phyloP scores from a whole-genome alignment of 2,888 invertebrate genomes.

The Melanchra persicariae region DNA sequence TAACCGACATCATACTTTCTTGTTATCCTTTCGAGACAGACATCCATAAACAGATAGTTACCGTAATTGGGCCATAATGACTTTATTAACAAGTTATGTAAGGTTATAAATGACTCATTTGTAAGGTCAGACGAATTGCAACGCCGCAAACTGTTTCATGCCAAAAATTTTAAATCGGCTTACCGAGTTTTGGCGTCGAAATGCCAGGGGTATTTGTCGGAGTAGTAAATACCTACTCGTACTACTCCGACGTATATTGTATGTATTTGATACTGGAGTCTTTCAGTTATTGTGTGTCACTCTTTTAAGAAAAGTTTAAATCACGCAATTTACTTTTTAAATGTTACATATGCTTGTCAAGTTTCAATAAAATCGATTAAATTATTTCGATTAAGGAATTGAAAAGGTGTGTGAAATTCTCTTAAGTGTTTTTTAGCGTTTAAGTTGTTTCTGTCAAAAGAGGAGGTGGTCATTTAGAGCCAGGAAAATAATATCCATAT shows the following conservation, averaged over 20 bases:
- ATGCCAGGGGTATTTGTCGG: neutral
- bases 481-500: constrained; percentile 14
- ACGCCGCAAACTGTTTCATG: neutral
- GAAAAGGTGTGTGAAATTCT: no score
- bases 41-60: constrained; percentile 16
- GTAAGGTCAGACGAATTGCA: constrained; percentile 25
- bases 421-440: neutral
- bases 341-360: no score
- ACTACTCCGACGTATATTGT: no score
- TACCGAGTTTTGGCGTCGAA: neutral
- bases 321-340: no score
- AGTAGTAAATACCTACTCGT: neutral
- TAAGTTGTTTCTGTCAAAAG: neutral
- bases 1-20: constrained; percentile 8
- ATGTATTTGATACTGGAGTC: no score
- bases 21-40: constrained; percentile 8
- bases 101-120: constrained; percentile 16
- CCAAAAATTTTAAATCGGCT: neutral
- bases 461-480: neutral
- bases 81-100: constrained; percentile 36
- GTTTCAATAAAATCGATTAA: no score
- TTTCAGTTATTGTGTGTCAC: no score
- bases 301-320: no score
- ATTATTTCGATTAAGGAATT: no score
- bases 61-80: constrained; percentile 32